Base-by-base conservation (phyloP, 2,888 invertebrate species). In the Xanthorhoe spadicearia region DNA sequence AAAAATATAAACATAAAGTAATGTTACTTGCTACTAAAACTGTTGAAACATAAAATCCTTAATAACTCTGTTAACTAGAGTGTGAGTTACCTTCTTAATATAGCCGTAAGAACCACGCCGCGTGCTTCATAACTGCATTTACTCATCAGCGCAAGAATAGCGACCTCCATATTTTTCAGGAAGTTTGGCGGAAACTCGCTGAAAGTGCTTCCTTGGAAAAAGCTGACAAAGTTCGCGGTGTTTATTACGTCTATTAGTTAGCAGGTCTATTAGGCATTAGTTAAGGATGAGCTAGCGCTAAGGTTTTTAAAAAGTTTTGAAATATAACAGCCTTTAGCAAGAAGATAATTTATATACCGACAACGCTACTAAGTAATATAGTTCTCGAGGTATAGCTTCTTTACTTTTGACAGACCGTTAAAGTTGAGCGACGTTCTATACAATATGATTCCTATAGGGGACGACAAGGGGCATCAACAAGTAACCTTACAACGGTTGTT, bases 161-260 rank as follows among this genome's bases (percentile, higher is more conserved):
- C 35, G 49, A 50, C 48, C 56, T 51, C 23, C 51, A 61, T 60
- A 57, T 58, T 60, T 64, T 58, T 46, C 18, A 52, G 57, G 48
- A 59, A 64, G 58, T 64, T 58, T 48, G 19, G 56, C 54, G 66
- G 64, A 66, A 64, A 57, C 56, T 54, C 64, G 43, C 9, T 15
- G 68, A 48, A 64, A 68, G 54, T 62, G 66, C 64, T 66, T 68
- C 57, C 56, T 64, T 56, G 35, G 66, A 68, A 68, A 66, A 69
- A 63, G 28, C 56, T 71, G 65, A 66, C 55, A 19, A 65, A 72
- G 66, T 72, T 70, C 51, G 58, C 60, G 61, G 71, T 74, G 71
- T 74, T 73, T 74, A 73, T 73, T 73, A 73, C 66, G 61, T 66
- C 68, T 70, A 72, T 74, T 73, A 71, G 71, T 72, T 64, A 69